phyloP scores from a whole-genome alignment of 2,113 vertebrate species.

The Mesocricetus auratus region DNA sequence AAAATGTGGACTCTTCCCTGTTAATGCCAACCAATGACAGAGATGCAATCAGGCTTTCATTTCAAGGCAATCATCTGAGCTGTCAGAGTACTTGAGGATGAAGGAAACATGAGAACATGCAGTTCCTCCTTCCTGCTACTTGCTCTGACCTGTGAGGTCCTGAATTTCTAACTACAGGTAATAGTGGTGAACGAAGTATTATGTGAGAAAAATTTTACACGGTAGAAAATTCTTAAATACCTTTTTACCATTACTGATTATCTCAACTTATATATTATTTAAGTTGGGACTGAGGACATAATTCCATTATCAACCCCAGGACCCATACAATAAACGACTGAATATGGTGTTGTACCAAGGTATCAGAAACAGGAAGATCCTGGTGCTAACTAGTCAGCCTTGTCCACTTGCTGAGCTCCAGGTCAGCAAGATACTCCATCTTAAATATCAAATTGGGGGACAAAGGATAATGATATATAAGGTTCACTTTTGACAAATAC shows the following conservation, averaged over 20 bases:
- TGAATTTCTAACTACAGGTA: background rate
- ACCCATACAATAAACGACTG: background rate
- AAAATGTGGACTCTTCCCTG: background rate
- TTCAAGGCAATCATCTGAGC: background rate
- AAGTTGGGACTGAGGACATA: background rate
- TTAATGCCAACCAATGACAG: background rate
- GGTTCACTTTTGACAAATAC: background rate
- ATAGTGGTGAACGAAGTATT: background rate
- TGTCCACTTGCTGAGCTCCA: too few relatives aligned
- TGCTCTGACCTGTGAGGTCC: background rate
- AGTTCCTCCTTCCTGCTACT: background rate
- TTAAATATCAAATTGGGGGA: background rate
- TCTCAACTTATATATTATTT: background rate
- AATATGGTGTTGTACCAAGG: background rate
- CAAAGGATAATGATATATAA: background rate
- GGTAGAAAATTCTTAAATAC: background rate
- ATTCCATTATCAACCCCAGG: too few relatives aligned
- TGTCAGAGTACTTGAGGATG: background rate
- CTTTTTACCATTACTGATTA: background rate
- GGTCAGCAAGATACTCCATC: background rate
- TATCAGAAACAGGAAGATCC: background rate
- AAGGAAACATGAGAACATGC: fast-evolving
- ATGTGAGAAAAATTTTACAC: background rate
- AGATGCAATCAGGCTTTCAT: too few relatives aligned
- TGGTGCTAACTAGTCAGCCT: background rate